phyloP scores from a whole-genome alignment of 2,888 invertebrate species.

The Papilio gigon region DNA sequence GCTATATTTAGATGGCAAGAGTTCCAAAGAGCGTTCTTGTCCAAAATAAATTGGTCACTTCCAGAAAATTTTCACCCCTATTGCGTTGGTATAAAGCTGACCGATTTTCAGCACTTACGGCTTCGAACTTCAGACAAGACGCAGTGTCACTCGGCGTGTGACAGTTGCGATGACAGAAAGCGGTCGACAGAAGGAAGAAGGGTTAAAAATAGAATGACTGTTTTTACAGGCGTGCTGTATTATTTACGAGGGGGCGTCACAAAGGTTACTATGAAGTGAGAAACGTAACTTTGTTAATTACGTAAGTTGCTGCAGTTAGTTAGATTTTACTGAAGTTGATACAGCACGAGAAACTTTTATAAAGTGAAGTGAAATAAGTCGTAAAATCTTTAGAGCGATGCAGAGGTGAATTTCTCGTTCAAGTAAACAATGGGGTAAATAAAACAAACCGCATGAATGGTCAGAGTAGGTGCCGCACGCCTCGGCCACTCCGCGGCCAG shows the following conservation, averaged over 20 bases:
- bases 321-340: not conserved
- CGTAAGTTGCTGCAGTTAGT: not conserved
- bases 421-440: slow-evolving; percentile 14
- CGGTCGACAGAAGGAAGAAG: slow-evolving; percentile 41
- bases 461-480: slow-evolving; percentile 17
- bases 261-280: slow-evolving; percentile 14
- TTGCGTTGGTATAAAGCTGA: slow-evolving; percentile 8
- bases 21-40: not conserved
- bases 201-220: slow-evolving; percentile 41
- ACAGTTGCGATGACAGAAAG: slow-evolving; percentile 36
- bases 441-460: slow-evolving; percentile 21
- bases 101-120: slow-evolving; percentile 30
- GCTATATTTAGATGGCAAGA: not conserved
- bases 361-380: not conserved
- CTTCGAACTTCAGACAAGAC: slow-evolving; percentile 5
- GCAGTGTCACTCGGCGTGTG: slow-evolving; percentile 34
- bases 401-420: not conserved
- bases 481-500: not conserved
- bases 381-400: not conserved
- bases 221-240: slow-evolving; percentile 37
- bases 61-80: slow-evolving; percentile 15
- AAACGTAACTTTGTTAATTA: slow-evolving; percentile 2
- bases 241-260: slow-evolving; percentile 12
- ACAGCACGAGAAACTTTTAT: not conserved
- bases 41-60: slow-evolving; percentile 1